These are phyloP conservation scores for Exaiptasia diaphana DNA, from an alignment of 64 coral and sea anemone genomes.

Conservation along the genomic window DNA sequence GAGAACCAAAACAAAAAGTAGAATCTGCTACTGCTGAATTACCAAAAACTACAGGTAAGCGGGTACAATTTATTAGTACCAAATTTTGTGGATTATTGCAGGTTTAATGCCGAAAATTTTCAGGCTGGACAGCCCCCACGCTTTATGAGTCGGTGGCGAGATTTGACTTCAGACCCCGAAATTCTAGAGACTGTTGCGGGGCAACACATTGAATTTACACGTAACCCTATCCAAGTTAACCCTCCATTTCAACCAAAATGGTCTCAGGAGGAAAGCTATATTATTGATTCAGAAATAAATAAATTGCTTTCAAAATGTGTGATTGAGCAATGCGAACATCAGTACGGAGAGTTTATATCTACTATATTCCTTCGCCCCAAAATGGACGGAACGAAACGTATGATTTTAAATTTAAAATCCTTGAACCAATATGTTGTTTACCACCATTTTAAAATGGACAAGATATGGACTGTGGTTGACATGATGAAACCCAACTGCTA, in stretches of 20 bases:
- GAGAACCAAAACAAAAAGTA: slow-evolving; percentile 1
- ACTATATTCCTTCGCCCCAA: slow-evolving; percentile 23
- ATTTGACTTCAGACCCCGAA: slow-evolving; percentile 6
- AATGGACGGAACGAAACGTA: slow-evolving; percentile 9
- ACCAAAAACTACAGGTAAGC: slow-evolving; percentile 5
- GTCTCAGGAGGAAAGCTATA: not conserved
- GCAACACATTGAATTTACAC: slow-evolving; percentile 1
- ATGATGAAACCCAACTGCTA: slow-evolving; percentile 23
- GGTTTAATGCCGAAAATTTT: slow-evolving; percentile 15
- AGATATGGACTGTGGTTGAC: slow-evolving; percentile 7
- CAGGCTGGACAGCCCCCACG: slow-evolving; percentile 4
- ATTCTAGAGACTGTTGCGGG: slow-evolving; percentile 19
- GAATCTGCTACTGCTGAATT: not conserved
- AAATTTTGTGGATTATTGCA: not conserved
- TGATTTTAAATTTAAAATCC: slow-evolving; percentile 26
- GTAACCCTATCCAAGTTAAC: not conserved
- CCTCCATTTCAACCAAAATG: not conserved
- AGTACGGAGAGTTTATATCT: slow-evolving; percentile 16
- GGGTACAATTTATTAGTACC: not conserved
- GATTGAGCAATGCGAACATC: not conserved
- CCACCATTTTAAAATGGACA: slow-evolving; percentile 47
- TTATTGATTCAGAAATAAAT: slow-evolving; percentile 9
- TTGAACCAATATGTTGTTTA: slow-evolving; percentile 21
- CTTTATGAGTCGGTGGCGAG: not conserved
- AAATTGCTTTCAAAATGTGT: not conserved